Evolutionary conservation across 2,113 vertebrate genomes (phyloP).

Genomic region (Vidua macroura): DNA sequence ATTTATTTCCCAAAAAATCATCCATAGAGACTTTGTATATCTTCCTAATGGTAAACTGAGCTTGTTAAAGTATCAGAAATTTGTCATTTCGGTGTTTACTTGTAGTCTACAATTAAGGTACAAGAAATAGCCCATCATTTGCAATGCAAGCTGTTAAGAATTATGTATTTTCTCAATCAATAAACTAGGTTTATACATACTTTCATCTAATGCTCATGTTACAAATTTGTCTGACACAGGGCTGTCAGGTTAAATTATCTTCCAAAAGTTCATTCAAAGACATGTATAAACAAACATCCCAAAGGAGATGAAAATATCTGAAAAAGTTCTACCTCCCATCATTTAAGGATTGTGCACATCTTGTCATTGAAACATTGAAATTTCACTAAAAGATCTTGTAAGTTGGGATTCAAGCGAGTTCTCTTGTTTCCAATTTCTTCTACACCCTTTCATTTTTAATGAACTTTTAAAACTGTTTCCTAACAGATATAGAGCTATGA

Average conservation of each 20-base stretch:
- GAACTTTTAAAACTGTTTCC: neutral
- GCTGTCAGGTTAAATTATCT: constrained; percentile 17
- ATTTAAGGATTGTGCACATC: neutral
- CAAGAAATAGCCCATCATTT: neutral
- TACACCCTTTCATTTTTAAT: neutral
- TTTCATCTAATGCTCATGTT: neutral
- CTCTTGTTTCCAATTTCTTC: neutral
- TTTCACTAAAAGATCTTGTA: neutral
- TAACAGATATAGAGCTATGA: neutral
- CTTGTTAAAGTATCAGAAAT: neutral
- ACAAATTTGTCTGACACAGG: neutral
- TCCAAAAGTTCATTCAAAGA: neutral
- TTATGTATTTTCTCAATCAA: neutral
- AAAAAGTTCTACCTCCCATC: neutral
- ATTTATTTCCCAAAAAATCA: neutral
- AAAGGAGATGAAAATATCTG: neutral
- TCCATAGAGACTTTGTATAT: neutral
- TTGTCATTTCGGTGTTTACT: neutral
- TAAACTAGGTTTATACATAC: neutral
- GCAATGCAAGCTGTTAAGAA: neutral
- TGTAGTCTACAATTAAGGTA: neutral
- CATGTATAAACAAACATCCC: neutral
- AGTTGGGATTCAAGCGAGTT: neutral
- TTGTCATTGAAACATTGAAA: neutral
- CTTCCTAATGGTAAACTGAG: neutral